Conservation (phyloP, 2,888 invertebrate genomes). For the Alcis repandata region DNA sequence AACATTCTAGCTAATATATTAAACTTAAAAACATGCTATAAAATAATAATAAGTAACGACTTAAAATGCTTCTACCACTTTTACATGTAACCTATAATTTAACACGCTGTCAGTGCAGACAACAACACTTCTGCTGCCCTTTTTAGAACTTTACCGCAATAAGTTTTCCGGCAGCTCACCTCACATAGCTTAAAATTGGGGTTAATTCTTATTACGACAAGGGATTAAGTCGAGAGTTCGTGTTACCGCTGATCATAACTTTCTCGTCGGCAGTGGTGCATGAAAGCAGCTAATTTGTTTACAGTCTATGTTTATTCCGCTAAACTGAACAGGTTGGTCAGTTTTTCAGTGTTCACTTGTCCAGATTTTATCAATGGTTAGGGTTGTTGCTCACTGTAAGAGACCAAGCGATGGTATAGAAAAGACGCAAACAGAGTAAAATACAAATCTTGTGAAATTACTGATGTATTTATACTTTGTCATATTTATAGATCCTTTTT, state of each 20-base stretch:
- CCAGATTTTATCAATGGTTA: slow-evolving; percentile 21
- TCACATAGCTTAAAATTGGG: not conserved
- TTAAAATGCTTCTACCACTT: not conserved
- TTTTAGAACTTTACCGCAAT: not conserved
- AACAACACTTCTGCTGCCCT: not conserved
- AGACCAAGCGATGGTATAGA: not conserved
- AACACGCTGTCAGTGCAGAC: not conserved
- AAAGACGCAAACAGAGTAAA: too few species aligned
- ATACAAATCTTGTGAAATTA: too few species aligned
- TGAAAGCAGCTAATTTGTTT: slow-evolving; percentile 43
- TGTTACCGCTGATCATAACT: slow-evolving; percentile 28
- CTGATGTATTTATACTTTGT: too few species aligned
- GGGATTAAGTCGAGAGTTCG: not conserved
- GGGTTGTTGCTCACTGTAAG: slow-evolving; percentile 20
- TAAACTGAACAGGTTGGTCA: slow-evolving; percentile 58
- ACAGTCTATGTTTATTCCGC: slow-evolving; percentile 55
- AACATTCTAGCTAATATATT: not conserved
- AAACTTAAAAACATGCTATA: not conserved
- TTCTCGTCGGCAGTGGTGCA: slow-evolving; percentile 34
- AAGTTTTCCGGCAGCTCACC: not conserved
- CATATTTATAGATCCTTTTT: too few species aligned
- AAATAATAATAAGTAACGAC: not conserved
- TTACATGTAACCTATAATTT: slow-evolving; percentile 4
- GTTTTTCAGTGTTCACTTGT: slow-evolving; percentile 42
- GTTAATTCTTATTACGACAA: not conserved